A percentile compares a stretch with the other conserved stretches of the same genome.
Conservation (phyloP, 2,113 vertebrate species). For the Gallinago media region DNA sequence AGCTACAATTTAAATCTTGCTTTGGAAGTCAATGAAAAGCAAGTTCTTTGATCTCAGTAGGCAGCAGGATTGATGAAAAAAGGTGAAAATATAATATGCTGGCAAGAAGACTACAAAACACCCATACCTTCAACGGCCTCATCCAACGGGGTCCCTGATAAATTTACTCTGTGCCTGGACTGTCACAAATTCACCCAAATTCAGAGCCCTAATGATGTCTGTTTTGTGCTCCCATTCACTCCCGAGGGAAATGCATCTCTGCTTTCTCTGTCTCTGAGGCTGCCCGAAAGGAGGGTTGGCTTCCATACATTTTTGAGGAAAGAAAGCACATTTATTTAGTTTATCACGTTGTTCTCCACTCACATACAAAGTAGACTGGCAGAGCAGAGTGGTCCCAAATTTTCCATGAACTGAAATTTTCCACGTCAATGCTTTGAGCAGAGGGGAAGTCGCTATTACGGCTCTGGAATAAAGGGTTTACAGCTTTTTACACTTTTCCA, state of each 20-base stretch:
- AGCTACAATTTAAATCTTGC: background rate
- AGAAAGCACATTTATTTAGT: background rate
- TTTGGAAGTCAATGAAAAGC: background rate
- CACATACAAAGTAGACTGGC: background rate
- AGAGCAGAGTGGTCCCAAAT: background rate
- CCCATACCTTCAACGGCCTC: background rate
- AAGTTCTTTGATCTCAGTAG: background rate
- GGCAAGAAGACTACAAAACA: background rate
- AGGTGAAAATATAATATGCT: background rate
- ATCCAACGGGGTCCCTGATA: background rate
- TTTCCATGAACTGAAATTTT: background rate
- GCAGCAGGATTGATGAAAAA: background rate
- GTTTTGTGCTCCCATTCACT: background rate
- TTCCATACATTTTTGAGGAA: accelerated
- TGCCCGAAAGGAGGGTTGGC: background rate
- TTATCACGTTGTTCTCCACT: accelerated
- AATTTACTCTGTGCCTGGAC: background rate
- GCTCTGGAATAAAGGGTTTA: background rate
- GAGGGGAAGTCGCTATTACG: background rate
- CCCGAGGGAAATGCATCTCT: background rate
- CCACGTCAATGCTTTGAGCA: background rate
- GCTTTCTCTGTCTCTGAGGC: accelerated
- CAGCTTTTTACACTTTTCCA: background rate
- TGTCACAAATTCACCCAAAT: background rate
- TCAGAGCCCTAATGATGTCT: background rate